Evolutionary conservation across 2,113 vertebrate genomes (phyloP).

Genomic region (Hylia prasina): DNA sequence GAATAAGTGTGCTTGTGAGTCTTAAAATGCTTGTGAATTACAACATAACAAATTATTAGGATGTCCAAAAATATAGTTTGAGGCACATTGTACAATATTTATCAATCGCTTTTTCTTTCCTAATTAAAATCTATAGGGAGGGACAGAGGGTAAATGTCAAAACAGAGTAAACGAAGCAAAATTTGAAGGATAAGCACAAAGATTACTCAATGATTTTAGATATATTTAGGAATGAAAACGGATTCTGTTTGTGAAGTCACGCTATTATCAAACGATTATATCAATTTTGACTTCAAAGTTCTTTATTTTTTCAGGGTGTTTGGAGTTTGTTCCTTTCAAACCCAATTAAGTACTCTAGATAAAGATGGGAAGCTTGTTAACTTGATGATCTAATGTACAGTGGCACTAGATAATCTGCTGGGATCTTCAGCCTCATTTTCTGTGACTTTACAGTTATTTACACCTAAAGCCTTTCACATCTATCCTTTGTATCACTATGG

Average conservation of each 20-base stretch:
- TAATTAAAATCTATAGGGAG: not conserved
- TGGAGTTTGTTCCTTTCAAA: not conserved
- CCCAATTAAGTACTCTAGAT: not conserved
- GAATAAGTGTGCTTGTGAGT: not conserved
- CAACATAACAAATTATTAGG: not conserved
- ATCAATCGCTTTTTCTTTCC: not conserved
- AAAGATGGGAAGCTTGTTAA: not conserved
- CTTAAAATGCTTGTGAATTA: not conserved
- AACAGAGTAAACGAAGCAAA: not conserved
- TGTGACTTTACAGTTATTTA: not conserved
- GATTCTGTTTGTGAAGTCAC: not conserved
- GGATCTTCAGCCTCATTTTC: not conserved
- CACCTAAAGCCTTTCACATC: not conserved
- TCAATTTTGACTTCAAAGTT: not conserved
- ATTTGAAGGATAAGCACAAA: not conserved
- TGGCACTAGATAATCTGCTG: not conserved
- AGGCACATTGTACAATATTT: rapidly evolving
- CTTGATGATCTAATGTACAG: not conserved
- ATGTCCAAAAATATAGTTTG: not conserved
- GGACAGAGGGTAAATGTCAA: not conserved
- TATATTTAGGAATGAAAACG: not conserved
- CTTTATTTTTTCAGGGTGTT: not conserved
- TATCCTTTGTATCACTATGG: not conserved
- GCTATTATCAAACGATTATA: not conserved
- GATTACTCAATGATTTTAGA: not conserved